Evolutionary conservation across 2,113 vertebrate species (phyloP), one percentile per base, ranked within the genome.

Genomic region (Strix aluco): DNA sequence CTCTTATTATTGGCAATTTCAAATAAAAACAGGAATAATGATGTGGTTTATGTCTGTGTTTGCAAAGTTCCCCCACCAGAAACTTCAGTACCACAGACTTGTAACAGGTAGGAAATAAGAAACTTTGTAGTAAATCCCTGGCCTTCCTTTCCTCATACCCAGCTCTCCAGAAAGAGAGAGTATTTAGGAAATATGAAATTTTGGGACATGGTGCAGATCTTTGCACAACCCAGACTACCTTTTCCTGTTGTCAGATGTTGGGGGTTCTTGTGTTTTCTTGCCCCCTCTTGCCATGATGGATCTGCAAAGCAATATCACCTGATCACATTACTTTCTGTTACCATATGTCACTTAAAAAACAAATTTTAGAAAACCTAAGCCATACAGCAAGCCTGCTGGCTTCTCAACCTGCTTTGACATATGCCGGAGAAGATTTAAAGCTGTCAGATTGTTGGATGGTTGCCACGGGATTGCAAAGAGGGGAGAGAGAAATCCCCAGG

Each of bases 361-460:
- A 69, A 86, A 90, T 93, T 87, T 94, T 80, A 77, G 74, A 94
- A 92, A 93, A 87, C 65, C 51, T 51, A 74, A 93, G 88, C 74
- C 6, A 12, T 93, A 16, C 71, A 94, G 73, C 49, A 79, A 78
- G 66, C 91, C 94, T 94, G 59, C 86, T 96, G 91, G 78, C 84
- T 94, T 86, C 85, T 90, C 94, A 95, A 74, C 95, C 87, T 86
- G 89, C 67, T 88, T 82, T 96, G 81, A 90, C 95, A 95, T 86
- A 90, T 73, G 86, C 67, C 27, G 57, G 58, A 70, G 92, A 91
- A 95, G 96, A 94, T 94, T 95, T 95, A 96, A 94, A 96, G 66
- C 89, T 96, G 90, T 91, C 94, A 86, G 54, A 79, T 71, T 88
- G 67, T 77, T 91, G 90, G 84, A 92, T 77, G 87, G 70, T 95